Base-by-base conservation (phyloP, 2,797 vertebrate genomes). In the Brachymystax lenok region DNA sequence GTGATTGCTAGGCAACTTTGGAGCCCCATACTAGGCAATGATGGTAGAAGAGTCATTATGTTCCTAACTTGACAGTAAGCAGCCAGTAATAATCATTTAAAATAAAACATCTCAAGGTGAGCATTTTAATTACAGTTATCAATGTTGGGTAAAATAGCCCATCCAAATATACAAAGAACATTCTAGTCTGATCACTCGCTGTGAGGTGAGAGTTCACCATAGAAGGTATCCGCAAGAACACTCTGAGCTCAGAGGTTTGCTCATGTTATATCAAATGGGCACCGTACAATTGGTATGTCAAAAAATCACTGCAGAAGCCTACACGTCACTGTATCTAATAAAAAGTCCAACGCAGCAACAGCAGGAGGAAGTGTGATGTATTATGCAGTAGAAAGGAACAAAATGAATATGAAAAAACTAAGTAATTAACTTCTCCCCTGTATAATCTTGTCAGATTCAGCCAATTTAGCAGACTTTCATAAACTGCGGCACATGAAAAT, bases 391-490 rank as follows among this genome's bases (percentile, higher is more conserved):
- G 40, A 83, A 46, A 80, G 79, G 68, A 75, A 19, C 69, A 78
- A 76, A 27, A 28, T 64, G 8, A 88, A 82, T 72, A 76, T 73
- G 80, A 84, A 66, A 86, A 79, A 75, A 71, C 73, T 76, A 28
- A 54, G 77, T 77, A 85, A 89, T 90, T 88, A 88, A 87, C 75
- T 80, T 46, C 71, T 24, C 63, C 56, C 8, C 73, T 85, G 80
- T 79, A 86, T 88, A 88, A 82, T 63, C 74, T 81, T 85, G 72
- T 88, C 73, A 75, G 75, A 87, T 87, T 87, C 71, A 82, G 81
- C 76, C 77, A 86, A 86, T 91, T 88, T 82, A 86, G 67, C 80
- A 90, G 88, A 83, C 79, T 87, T 84, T 82, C 77, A 80, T 77
- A 73, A 86, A 88, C 83, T 81, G 80, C 81, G 82, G 75, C 14